Percentiles rank a stretch among this genome's conserved stretches.
Conservation (phyloP, 2,888 invertebrate genomes). For the Pollenia labialis region DNA sequence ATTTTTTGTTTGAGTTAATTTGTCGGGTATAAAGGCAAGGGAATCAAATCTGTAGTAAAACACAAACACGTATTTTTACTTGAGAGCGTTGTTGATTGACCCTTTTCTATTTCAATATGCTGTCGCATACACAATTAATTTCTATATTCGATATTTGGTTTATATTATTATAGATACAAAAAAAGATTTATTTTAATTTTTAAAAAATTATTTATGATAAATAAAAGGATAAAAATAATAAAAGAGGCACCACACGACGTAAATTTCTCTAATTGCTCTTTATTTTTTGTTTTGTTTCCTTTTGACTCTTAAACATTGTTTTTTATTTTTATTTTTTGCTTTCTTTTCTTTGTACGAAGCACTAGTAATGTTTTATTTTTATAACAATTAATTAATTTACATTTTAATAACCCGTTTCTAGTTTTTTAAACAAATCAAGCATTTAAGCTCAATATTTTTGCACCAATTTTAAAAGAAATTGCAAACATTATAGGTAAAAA, state of each 20-base stretch:
- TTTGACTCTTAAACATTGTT: slow-evolving; percentile 31
- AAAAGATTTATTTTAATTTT: background rate
- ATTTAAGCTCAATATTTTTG: slow-evolving; percentile 31
- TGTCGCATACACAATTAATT: slow-evolving; percentile 31
- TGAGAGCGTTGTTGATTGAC: slow-evolving; percentile 43
- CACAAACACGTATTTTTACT: slow-evolving; percentile 32
- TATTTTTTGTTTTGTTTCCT: slow-evolving; percentile 54
- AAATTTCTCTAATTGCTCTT: slow-evolving; percentile 37
- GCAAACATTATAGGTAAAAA: slow-evolving; percentile 41
- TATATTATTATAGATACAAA: slow-evolving; percentile 8
- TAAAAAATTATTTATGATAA: slow-evolving; percentile 10
- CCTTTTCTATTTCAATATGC: slow-evolving; percentile 35
- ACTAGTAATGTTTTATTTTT: slow-evolving; percentile 66
- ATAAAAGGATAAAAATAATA: slow-evolving; percentile 27
- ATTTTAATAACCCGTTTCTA: slow-evolving; percentile 28
- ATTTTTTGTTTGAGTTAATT: background rate
- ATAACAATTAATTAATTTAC: slow-evolving; percentile 33
- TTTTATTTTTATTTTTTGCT: slow-evolving; percentile 14
- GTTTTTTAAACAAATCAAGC: background rate
- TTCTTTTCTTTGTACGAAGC: slow-evolving; percentile 58
- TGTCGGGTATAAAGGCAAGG: slow-evolving; percentile 22
- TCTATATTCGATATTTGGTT: slow-evolving; percentile 5
- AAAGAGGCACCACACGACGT: slow-evolving; percentile 61
- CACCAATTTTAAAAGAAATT: slow-evolving; percentile 25
- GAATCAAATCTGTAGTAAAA: slow-evolving; percentile 33